These are phyloP conservation scores for Cryptomyrus ogoouensis DNA, from an alignment of 2,113 vertebrate genomes.

Conservation along the genomic window DNA sequence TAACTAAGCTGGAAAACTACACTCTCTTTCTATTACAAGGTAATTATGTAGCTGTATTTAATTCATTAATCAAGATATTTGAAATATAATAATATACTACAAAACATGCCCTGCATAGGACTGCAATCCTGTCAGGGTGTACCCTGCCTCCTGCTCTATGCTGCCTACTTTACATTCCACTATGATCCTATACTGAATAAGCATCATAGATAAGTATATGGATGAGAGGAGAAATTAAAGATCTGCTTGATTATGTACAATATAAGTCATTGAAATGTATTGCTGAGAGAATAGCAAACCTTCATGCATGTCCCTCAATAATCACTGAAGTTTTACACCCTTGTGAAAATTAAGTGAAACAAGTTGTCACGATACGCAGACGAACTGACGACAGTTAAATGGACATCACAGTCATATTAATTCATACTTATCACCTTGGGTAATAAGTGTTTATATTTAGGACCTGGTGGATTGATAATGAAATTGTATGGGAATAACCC, in stretches of 20 bases:
- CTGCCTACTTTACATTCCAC: background rate
- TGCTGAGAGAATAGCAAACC: background rate
- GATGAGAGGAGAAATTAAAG: background rate
- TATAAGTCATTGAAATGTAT: background rate
- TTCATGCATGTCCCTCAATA: background rate
- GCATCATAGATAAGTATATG: background rate
- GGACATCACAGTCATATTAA: background rate
- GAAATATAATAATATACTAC: background rate
- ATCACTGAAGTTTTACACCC: background rate
- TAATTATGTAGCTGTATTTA: background rate
- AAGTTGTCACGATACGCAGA: background rate
- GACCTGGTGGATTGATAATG: background rate
- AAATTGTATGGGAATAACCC: background rate
- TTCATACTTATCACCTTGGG: background rate
- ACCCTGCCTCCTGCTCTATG: background rate
- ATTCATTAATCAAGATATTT: background rate
- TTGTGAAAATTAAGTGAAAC: background rate
- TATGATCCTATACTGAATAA: background rate
- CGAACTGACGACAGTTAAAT: background rate
- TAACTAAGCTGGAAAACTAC: background rate
- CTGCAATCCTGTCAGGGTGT: background rate
- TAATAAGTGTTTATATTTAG: background rate
- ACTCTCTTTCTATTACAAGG: background rate
- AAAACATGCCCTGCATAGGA: background rate
- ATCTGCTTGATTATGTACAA: background rate